Evolutionary conservation across 2,888 invertebrate species (phyloP).

Genomic region (Leptinotarsa tumamoca): DNA sequence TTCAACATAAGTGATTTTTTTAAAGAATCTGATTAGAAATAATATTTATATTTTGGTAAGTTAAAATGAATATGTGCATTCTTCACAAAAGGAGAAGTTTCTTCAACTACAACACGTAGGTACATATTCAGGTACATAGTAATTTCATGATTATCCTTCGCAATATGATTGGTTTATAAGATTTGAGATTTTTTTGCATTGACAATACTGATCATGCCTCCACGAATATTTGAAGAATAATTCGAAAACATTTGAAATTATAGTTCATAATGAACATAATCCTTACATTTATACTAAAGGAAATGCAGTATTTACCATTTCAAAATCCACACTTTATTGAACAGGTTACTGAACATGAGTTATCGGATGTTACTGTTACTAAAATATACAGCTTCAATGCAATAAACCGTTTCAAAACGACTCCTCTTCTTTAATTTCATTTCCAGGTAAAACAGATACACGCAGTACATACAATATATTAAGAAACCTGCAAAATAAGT

Average conservation of each 20-base stretch:
- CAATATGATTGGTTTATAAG: no score
- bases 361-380: slow-evolving; percentile 32
- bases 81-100: no score
- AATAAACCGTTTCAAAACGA: slow-evolving; percentile 29
- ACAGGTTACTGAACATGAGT: background rate
- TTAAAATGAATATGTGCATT: no score
- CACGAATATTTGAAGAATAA: no score
- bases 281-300: background rate
- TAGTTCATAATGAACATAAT: background rate
- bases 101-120: no score
- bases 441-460: slow-evolving; percentile 48
- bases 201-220: no score
- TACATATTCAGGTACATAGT: no score
- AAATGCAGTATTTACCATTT: background rate
- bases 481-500: slow-evolving; percentile 46
- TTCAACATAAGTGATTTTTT: no score
- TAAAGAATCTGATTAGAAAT: no score
- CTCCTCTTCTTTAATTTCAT: slow-evolving; percentile 47
- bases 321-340: background rate
- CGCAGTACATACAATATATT: slow-evolving; percentile 50
- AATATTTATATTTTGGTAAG: no score
- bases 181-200: no score
- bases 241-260: background rate
- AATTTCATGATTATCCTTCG: no score
- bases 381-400: slow-evolving; percentile 33